Evolutionary conservation across 2,113 vertebrate genomes (phyloP), one percentile per base, ranked within the genome.

Genomic region (Laticauda laticaudata): DNA sequence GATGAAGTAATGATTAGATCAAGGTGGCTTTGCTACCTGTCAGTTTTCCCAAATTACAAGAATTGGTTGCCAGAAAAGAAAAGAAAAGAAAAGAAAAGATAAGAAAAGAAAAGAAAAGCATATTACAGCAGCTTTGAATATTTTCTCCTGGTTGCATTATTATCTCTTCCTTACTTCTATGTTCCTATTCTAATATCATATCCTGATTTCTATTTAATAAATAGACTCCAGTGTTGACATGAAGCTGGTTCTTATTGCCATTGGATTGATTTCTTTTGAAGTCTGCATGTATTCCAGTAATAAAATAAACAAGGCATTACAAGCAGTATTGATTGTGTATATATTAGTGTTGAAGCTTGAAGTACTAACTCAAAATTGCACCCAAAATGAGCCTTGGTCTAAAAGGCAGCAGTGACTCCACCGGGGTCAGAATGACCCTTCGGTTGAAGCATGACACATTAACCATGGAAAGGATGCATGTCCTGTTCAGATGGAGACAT

Each of bases 201-300:
- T 93, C 59, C 56, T 86, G 89, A 90, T 90, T 29, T 93, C 89
- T 93, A 87, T 93, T 93, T 90, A 93, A 90, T 93, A 87, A 92
- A 91, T 43, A 51, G 26, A 43, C 54, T 87, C 81, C 45, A 54
- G 88, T 92, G 56, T 54, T 91, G 56, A 85, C 86, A 57, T 54
- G 81, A 24, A 34, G n/a, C 5, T 88, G 48, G 59, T 69, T 87
- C n/a, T 59, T 92, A 51, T 59, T 56, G 81, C 53, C 64, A 59
- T 48, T 29, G 39, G 26, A 34, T 23, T 85, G 54, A 90, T 90
- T 93, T 51, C n/a, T 92, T 59, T 81, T 51, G 64, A 88, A 92
- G 45, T 34, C 45, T 88, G 91, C 56, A 55, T 91, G 48, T 86
- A 48, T 54, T 64, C 2, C 92, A 88, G 88, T 29, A 29, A 5